Percentiles rank a stretch among this genome's conserved stretches.
Conservation (phyloP, 2,888 invertebrate genomes). For the Stenodera caucasica region DNA sequence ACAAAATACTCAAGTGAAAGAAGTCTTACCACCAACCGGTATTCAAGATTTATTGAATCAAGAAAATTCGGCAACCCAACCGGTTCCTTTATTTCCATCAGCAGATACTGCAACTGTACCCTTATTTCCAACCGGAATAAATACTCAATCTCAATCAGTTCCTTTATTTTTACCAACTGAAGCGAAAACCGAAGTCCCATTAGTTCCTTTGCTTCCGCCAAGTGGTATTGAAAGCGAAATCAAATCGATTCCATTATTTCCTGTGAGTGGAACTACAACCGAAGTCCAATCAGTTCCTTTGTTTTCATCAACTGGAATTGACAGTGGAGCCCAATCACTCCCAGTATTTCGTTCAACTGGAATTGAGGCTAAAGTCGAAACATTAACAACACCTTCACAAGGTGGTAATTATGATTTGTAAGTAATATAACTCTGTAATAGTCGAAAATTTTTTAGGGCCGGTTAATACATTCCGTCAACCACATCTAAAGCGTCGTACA, state of each 20-base stretch:
- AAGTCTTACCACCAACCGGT: slow-evolving; percentile 38
- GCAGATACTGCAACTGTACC: slow-evolving; percentile 36
- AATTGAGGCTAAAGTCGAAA: neutral
- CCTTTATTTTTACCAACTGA: no score
- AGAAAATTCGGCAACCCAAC: slow-evolving; percentile 36
- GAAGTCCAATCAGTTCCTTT: slow-evolving; percentile 4
- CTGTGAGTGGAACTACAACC: no score
- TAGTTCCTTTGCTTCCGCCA: no score
- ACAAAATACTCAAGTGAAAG: slow-evolving; percentile 24
- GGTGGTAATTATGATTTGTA: slow-evolving; percentile 10
- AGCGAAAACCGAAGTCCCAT: no score
- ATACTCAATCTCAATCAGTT: no score
- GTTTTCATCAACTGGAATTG: slow-evolving; percentile 26
- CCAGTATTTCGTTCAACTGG: no score
- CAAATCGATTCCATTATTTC: no score
- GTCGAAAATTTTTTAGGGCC: slow-evolving; percentile 34
- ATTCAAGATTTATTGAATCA: slow-evolving; percentile 36
- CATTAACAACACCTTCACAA: neutral
- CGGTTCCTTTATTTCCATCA: slow-evolving; percentile 27
- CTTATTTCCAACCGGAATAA: slow-evolving; percentile 23
- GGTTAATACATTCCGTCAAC: slow-evolving; percentile 65
- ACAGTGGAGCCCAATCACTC: no score
- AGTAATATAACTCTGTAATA: no score
- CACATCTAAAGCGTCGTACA: slow-evolving; percentile 67
- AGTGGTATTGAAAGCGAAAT: no score